Base-by-base conservation (phyloP, 2,888 invertebrate species). In the Candidula unifasciata region DNA sequence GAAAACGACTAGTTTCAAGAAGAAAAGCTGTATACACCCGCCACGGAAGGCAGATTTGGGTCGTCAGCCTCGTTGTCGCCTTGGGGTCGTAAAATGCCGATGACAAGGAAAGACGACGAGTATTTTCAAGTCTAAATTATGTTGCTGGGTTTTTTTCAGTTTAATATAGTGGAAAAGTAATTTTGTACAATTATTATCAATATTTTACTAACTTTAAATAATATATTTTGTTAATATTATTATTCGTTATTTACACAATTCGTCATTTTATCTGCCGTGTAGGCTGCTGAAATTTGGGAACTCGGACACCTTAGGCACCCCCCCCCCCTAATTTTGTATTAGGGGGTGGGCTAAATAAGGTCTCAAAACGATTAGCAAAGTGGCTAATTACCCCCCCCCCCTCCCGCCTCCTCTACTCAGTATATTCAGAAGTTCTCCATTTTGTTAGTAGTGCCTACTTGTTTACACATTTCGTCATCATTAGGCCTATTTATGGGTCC, bases 1-100 rank as follows among this genome's bases (percentile, higher is more conserved):
- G 35, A 44, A 69, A 69, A 37, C n/a, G 13, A 1, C 16, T 24
- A 24, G 44, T 44, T 44, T 27, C 33, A 27, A 8, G 76, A 52
- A 74, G n/a, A 57, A 57, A 33, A 57, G 2, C 5, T 33, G 33
- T 57, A 27, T 57, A 27, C 16, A 33, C 6, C 77, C 78, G 77
- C 77, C 83, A 68, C 37, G 33, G 60, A 66, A 8, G 66, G n/a
- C 18, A 54, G 44, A 77, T n/a, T 21, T 69, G 10, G 64, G 78
- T 10, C 79, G 57, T 16, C 16, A 82, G 89, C 90, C 90, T 91
- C 90, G 89, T 84, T 90, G 86, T 90, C 83, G 85, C 86, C 81
- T 86, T 90, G 83, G 85, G 85, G 82, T 77, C 80, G 60, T 77
- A 86, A 82, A 87, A 86, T 85, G 35, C n/a, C n/a, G 54, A 54